Base-by-base conservation (phyloP, 2,888 invertebrate species). In the Cosmia pyralina region DNA sequence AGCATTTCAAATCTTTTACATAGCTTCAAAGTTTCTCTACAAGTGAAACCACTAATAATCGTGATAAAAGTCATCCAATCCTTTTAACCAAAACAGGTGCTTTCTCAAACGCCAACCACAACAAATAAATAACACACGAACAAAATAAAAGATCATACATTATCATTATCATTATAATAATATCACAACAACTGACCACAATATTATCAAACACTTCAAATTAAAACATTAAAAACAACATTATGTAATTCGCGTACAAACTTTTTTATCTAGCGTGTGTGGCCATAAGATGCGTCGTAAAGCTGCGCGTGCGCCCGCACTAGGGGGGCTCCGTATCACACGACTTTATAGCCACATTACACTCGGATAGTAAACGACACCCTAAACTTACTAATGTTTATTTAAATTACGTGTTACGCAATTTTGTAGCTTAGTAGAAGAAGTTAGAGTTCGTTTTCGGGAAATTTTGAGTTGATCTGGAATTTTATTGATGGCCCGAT, bases 321-420 rank as follows among this genome's bases (percentile, higher is more conserved):
- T 87, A 83, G 91, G 91, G 87, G 91, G 91, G 81, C 90, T 78
- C 75, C 83, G 68, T 85, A 88, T 93, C 92, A 91, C 90, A 87
- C 85, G 86, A 89, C 90, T 94, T 93, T 93, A 93, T 88, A 88
- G 85, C 75, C 87, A 78, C 82, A 90, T 88, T 88, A 89, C 87
- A 83, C 79, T 85, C 76, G 81, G 82, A 87, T 84, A 87, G 83
- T 87, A 90, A 90, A 90, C 87, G 87, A 88, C 85, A 89, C 86
- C 88, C 84, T 84, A 82, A 84, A 85, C 80, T 73, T 77, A 72
- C 72, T 71, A 79, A 75, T 60, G 55, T 80, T 44, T 66, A 48
- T 69, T 71, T 63, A 52, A 48, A 66, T 67, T 8, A 58, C 28
- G 11, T 11, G 22, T 46, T 60, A 59, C 19, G 13, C 62, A 68